Evolutionary conservation across 2,888 invertebrate species (phyloP).

Genomic region (Cheilosia pagana): DNA sequence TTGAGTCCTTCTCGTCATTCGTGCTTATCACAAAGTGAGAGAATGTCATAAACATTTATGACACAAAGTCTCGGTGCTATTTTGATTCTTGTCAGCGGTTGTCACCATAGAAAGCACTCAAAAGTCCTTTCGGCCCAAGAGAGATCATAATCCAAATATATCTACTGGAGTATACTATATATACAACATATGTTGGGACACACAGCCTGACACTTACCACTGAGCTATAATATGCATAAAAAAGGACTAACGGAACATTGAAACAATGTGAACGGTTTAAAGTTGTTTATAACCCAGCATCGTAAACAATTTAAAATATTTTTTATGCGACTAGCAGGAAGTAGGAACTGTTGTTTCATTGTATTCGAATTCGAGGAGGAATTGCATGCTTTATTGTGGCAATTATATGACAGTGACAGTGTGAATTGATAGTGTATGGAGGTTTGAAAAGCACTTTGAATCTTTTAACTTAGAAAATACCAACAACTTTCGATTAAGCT

Average conservation of each 20-base stretch:
- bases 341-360: conserved; percentile 2
- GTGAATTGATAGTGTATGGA: neutral
- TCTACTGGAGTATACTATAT: neutral
- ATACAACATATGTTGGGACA: neutral
- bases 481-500: too few relatives aligned
- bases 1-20: conserved; percentile 29
- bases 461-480: too few relatives aligned
- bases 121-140: conserved; percentile 49
- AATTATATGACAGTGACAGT: conserved; percentile 2
- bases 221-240: conserved; percentile 10
- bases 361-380: neutral
- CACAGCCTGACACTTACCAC: conserved; percentile 15
- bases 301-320: conserved; percentile 57
- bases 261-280: conserved; percentile 51
- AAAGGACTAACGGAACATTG: conserved; percentile 13
- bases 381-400: neutral
- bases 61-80: conserved; percentile 59
- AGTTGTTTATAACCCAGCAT: conserved; percentile 48
- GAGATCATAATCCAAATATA: conserved; percentile 50
- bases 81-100: conserved; percentile 69
- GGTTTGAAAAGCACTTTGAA: too few relatives aligned
- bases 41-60: conserved; percentile 67
- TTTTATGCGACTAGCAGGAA: conserved; percentile 8
- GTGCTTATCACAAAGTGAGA: conserved; percentile 63
- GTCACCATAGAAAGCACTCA: conserved; percentile 62